These are phyloP conservation scores for Trichopoda pennipes DNA, from an alignment of 2,888 invertebrate species.

Conservation along the genomic window DNA sequence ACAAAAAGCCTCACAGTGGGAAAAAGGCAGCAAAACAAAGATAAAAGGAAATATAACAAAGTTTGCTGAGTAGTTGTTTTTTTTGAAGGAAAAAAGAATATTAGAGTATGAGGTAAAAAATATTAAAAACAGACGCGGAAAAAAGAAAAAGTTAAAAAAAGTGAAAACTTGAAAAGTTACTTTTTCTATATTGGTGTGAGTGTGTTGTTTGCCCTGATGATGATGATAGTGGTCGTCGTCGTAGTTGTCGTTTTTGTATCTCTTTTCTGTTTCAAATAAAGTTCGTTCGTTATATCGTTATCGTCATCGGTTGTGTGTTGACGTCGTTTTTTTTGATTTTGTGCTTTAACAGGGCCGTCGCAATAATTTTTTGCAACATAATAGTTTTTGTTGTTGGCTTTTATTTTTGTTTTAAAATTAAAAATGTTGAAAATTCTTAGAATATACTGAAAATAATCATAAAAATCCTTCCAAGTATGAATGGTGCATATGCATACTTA, in stretches of 20 bases:
- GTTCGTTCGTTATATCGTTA: conserved; percentile 60
- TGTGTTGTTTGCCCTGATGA: conserved; percentile 64
- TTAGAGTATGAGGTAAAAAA: conserved; percentile 20
- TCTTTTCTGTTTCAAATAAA: conserved; percentile 44
- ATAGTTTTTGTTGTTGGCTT: conserved; percentile 39
- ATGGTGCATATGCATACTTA: conserved; percentile 39
- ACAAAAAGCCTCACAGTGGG: conserved; percentile 4
- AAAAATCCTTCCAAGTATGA: conserved; percentile 35
- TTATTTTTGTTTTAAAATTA: conserved; percentile 28
- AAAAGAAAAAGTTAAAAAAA: conserved; percentile 65
- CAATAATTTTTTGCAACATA: conserved; percentile 63
- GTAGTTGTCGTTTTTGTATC: conserved; percentile 50
- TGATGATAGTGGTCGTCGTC: conserved; percentile 49
- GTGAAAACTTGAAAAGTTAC: conserved; percentile 75
- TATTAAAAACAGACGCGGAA: conserved; percentile 18
- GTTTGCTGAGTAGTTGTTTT: too few relatives aligned
- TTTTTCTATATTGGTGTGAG: conserved; percentile 68
- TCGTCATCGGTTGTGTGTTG: conserved; percentile 63
- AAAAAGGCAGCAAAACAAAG: conserved; percentile 1
- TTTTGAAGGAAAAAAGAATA: conserved; percentile 6
- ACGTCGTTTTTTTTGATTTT: conserved; percentile 60
- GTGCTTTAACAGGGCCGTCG: conserved; percentile 64
- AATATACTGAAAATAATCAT: conserved; percentile 41
- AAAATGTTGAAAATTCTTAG: conserved; percentile 50
- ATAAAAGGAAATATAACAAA: neutral